phyloP scores from a whole-genome alignment of 2,888 invertebrate genomes.

The Agrochola lychnidis region DNA sequence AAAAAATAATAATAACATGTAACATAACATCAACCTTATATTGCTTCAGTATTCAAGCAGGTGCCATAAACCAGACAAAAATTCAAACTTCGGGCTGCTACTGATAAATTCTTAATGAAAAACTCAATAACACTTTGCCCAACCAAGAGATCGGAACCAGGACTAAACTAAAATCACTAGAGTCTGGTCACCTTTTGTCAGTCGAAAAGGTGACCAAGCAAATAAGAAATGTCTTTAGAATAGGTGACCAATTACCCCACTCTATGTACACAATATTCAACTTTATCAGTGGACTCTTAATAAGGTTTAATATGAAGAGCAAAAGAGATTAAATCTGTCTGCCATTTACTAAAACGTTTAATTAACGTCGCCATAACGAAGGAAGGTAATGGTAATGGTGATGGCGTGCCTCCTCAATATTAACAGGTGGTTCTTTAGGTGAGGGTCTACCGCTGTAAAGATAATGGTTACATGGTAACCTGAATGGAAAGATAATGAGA shows the following conservation, averaged over 20 bases:
- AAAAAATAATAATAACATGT: no score
- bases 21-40: no score
- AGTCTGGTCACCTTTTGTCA: background rate
- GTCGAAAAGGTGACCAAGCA: background rate
- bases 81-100: background rate
- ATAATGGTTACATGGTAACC: slow-evolving; percentile 34
- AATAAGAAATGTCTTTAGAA: no score
- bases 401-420: slow-evolving; percentile 33
- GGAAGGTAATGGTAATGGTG: slow-evolving; percentile 46
- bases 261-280: background rate
- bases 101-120: background rate
- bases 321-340: slow-evolving; percentile 49
- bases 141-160: background rate
- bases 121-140: background rate
- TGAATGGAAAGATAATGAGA: slow-evolving; percentile 15
- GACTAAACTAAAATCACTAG: background rate
- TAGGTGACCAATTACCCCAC: background rate
- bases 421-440: slow-evolving; percentile 49
- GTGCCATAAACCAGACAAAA: background rate
- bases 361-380: slow-evolving; percentile 46
- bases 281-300: background rate
- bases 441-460: slow-evolving; percentile 14
- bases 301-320: background rate
- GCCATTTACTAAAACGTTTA: slow-evolving; percentile 48
- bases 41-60: no score